Evolutionary conservation across 2,888 invertebrate genomes (phyloP).

Genomic region (Camponotus fellah): DNA sequence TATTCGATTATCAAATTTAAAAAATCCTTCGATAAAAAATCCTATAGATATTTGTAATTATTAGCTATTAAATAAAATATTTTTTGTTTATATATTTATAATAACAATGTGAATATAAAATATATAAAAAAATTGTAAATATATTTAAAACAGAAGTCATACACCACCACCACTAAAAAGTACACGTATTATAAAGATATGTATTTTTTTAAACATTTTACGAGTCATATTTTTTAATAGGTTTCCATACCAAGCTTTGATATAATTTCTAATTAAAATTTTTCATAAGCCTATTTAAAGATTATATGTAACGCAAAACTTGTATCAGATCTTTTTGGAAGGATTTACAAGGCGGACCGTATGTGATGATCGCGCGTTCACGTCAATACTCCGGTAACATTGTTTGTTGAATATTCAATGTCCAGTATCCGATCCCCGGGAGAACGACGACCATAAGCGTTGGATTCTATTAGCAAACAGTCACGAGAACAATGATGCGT

Average conservation of each 20-base stretch:
- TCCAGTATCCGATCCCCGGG: constrained; percentile 22
- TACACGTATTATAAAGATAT: neutral
- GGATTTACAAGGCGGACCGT: neutral
- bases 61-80: neutral
- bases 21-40: neutral
- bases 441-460: constrained; percentile 38
- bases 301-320: constrained; percentile 5
- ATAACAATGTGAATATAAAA: neutral
- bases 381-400: constrained; percentile 21
- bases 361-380: neutral
- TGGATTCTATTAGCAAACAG: constrained; percentile 54
- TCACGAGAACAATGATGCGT: constrained; percentile 68
- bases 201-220: neutral
- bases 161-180: neutral
- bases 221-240: neutral
- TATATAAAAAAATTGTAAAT: neutral
- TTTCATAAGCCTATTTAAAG: neutral
- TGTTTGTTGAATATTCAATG: constrained; percentile 57
- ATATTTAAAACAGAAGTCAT: neutral
- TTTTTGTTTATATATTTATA: neutral
- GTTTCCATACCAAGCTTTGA: neutral
- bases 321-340: neutral
- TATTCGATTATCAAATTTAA: neutral
- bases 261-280: neutral
- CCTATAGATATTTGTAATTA: neutral